Evolutionary conservation across 64 coral and sea anemone species (phyloP).

Genomic region (Dendronephthya gigantea): DNA sequence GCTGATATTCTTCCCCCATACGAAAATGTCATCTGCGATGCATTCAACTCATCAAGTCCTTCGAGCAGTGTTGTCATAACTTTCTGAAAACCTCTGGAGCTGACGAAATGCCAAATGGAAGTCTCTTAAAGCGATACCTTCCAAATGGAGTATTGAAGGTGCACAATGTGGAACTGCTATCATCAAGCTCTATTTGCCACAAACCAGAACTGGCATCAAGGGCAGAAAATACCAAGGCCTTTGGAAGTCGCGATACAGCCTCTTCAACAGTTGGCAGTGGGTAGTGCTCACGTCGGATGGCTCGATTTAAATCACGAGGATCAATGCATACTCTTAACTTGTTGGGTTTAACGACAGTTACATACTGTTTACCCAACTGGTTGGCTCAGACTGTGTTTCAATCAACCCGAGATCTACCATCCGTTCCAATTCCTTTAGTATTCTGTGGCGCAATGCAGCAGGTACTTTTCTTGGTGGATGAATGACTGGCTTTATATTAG

Average conservation of each 20-base stretch:
- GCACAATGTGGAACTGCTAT: conserved; percentile 17
- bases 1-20: conserved; percentile 22
- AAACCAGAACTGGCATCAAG: conserved; percentile 34
- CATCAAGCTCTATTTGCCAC: conserved; percentile 38
- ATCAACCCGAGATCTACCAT: conserved; percentile 6
- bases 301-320: conserved; percentile 30
- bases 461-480: conserved; percentile 6
- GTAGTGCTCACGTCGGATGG: conserved; percentile 33
- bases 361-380: conserved; percentile 3
- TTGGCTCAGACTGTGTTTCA: conserved; percentile 4
- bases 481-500: background rate
- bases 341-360: conserved; percentile 17
- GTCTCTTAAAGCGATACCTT: conserved; percentile 20
- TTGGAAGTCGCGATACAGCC: background rate
- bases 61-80: conserved; percentile 7
- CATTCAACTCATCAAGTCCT: conserved; percentile 22
- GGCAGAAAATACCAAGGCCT: conserved; percentile 28
- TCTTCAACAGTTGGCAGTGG: conserved; percentile 33
- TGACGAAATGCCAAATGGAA: conserved; percentile 23
- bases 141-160: conserved; percentile 47
- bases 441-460: conserved; percentile 13
- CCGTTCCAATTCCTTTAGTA: background rate
- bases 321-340: conserved; percentile 41
- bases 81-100: conserved; percentile 8
- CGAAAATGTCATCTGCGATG: conserved; percentile 33